phyloP scores from a whole-genome alignment of 2,113 vertebrate species.

The Amazona vittata region DNA sequence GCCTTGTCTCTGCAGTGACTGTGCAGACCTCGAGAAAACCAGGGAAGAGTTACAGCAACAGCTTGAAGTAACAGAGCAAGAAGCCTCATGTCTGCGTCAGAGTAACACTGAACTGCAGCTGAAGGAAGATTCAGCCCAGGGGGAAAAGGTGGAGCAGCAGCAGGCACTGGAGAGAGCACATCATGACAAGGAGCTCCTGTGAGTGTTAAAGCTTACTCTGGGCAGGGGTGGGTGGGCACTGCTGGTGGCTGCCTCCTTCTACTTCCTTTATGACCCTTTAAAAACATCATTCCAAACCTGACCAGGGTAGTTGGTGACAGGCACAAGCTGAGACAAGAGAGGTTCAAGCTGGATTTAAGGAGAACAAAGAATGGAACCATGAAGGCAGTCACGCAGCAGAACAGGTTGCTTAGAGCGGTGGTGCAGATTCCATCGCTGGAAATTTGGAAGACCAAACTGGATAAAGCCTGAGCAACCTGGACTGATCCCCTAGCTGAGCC shows the following conservation, averaged over 20 bases:
- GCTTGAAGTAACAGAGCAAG: slow-evolving; percentile 55
- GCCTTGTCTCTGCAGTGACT: slow-evolving; percentile 32
- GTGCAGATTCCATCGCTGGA: neutral
- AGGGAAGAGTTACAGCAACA: slow-evolving; percentile 61
- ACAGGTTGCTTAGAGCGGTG: neutral
- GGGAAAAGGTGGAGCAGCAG: slow-evolving; percentile 55
- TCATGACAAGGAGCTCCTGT: slow-evolving; percentile 66
- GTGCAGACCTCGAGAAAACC: slow-evolving; percentile 51
- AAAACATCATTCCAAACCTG: neutral
- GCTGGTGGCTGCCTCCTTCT: neutral
- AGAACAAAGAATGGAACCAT: neutral
- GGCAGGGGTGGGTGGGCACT: neutral
- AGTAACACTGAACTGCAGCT: slow-evolving; percentile 68
- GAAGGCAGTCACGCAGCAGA: neutral
- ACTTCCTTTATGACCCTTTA: neutral
- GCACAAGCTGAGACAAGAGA: neutral
- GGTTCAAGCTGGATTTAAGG: neutral
- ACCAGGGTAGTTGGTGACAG: neutral
- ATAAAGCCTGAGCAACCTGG: neutral
- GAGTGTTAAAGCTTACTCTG: neutral
- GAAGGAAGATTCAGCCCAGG: slow-evolving; percentile 53
- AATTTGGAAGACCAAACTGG: neutral
- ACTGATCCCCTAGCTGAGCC: neutral
- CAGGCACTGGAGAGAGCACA: slow-evolving; percentile 22
- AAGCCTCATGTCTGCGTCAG: slow-evolving; percentile 61